These are phyloP conservation scores for Anomalospiza imberbis DNA, from an alignment of 2,797 vertebrate species.

Conservation along the genomic window DNA sequence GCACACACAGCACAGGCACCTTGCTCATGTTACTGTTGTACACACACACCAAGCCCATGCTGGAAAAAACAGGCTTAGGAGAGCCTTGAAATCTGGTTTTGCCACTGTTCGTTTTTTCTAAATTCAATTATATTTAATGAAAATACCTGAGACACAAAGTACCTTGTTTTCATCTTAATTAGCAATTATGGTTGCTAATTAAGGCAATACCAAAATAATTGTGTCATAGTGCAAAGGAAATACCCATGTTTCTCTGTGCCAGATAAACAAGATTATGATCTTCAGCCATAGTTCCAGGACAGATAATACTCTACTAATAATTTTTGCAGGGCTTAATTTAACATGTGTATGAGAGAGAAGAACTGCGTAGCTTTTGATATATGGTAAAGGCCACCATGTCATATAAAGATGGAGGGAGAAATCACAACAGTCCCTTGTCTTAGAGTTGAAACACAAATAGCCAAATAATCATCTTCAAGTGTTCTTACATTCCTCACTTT, in stretches of 20 bases:
- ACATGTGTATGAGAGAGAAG: background rate
- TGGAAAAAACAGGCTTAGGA: background rate
- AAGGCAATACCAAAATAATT: slow-evolving; percentile 17
- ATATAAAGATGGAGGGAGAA: background rate
- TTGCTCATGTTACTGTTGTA: rapidly evolving
- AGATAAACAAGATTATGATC: background rate
- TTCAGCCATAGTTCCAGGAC: background rate
- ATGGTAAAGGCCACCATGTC: background rate
- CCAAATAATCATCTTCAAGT: background rate
- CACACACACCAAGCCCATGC: rapidly evolving
- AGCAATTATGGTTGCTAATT: background rate
- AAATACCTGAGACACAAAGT: background rate
- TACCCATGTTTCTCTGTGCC: background rate
- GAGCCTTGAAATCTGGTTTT: background rate
- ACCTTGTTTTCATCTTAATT: slow-evolving; percentile 8
- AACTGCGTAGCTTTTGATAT: background rate
- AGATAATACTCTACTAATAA: background rate
- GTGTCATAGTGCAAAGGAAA: slow-evolving; percentile 1
- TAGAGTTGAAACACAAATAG: background rate
- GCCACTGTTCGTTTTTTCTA: background rate
- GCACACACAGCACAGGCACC: rapidly evolving
- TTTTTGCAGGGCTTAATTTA: background rate
- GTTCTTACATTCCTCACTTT: background rate
- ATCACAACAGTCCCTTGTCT: background rate
- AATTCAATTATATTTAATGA: background rate